A percentile compares a stretch with the other conserved stretches of the same genome.
These are phyloP conservation scores for Spatulosminthurus flaviceps DNA, from an alignment of 2,888 invertebrate species.

Conservation along the genomic window DNA sequence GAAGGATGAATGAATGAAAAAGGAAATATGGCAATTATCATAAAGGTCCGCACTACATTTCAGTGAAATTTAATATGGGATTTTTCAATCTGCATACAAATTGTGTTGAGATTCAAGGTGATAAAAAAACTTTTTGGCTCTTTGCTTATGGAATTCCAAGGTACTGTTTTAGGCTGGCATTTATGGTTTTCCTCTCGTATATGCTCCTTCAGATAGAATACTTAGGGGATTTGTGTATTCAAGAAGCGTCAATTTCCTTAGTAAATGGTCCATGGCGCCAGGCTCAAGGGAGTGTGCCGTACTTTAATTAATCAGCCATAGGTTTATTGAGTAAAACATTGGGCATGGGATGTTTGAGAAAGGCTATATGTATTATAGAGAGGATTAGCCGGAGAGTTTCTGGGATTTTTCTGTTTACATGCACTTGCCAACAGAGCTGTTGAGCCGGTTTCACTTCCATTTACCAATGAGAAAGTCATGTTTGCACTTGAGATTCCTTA, in stretches of 20 bases:
- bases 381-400: not conserved
- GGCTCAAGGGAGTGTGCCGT: not conserved
- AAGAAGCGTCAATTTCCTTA: not conserved
- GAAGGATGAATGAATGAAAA: not conserved
- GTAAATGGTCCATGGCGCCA: conserved; percentile 8
- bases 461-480: conserved; percentile 30
- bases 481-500: not conserved
- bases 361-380: not conserved
- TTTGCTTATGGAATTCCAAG: no score
- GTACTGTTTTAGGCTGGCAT: not conserved
- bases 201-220: not conserved
- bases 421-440: conserved; percentile 9
- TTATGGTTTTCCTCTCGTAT: not conserved
- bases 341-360: not conserved
- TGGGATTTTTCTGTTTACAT: conserved; percentile 13
- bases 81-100: conserved; percentile 5
- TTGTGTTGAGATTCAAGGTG: not conserved
- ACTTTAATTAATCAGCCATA: not conserved
- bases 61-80: not conserved
- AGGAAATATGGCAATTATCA: conserved; percentile 14
- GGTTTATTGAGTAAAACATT: no score
- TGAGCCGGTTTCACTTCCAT: conserved; percentile 19
- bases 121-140: no score
- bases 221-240: not conserved
- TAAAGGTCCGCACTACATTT: not conserved